A percentile compares a stretch with the other conserved stretches of the same genome.
phyloP scores from a whole-genome alignment of 2,113 vertebrate genomes.

The Bubalus kerabau region DNA sequence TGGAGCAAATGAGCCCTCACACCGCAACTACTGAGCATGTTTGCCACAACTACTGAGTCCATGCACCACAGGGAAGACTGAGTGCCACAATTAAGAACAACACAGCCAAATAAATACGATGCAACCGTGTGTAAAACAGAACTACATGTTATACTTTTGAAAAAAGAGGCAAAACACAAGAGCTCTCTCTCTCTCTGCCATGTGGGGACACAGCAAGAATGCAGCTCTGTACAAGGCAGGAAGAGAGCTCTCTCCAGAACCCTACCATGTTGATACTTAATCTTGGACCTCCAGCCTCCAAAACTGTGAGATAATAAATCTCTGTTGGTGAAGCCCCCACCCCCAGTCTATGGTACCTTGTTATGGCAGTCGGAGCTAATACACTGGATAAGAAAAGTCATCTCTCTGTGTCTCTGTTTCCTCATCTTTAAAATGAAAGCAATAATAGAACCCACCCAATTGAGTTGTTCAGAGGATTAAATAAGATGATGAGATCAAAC shows the following conservation, averaged over 20 bases:
- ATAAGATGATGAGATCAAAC: background rate
- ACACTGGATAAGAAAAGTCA: background rate
- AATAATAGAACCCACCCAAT: background rate
- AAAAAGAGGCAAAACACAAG: background rate
- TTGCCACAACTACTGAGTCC: background rate
- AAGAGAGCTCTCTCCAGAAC: background rate
- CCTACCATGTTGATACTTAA: background rate
- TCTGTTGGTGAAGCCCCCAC: background rate
- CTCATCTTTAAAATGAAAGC: too few species aligned
- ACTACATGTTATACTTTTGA: background rate
- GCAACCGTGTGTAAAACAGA: background rate
- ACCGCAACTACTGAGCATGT: background rate
- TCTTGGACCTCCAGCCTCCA: background rate
- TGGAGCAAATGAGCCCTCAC: background rate
- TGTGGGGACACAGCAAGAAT: background rate
- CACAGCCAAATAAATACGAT: background rate
- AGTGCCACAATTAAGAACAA: background rate
- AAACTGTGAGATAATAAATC: background rate
- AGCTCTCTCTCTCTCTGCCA: background rate
- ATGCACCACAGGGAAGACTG: background rate
- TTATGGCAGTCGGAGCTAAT: background rate
- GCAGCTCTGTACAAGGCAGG: background rate
- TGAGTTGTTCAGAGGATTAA: background rate
- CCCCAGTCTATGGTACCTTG: background rate
- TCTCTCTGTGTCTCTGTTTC: background rate